These are phyloP conservation scores for Notolepis coatsorum DNA, from an alignment of 2,797 vertebrate genomes.

Conservation along the genomic window DNA sequence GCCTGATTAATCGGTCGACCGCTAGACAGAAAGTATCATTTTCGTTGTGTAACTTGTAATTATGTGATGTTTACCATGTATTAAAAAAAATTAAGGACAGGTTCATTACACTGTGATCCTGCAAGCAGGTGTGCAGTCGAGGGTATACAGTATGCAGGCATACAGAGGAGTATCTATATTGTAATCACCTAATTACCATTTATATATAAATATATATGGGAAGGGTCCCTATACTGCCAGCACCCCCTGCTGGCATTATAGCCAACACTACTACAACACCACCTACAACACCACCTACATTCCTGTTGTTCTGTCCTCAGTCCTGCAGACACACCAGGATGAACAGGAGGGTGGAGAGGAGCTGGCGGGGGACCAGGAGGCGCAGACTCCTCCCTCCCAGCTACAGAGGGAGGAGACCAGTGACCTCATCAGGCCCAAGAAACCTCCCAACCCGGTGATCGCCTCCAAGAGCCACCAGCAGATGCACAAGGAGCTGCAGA, in stretches of 20 bases:
- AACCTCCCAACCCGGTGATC: constrained; percentile 86
- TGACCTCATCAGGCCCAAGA: constrained; percentile 90
- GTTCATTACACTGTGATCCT: too few relatives aligned
- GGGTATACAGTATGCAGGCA: too few relatives aligned
- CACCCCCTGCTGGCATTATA: too few relatives aligned
- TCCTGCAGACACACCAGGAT: constrained; percentile 76
- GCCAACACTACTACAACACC: too few relatives aligned
- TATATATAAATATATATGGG: too few relatives aligned
- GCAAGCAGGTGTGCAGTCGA: too few relatives aligned
- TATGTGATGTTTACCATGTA: too few relatives aligned
- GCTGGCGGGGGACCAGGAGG: constrained; percentile 40
- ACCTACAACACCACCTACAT: too few relatives aligned
- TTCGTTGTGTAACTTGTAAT: neutral
- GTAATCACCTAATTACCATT: too few relatives aligned
- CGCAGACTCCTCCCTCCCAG: constrained; percentile 65
- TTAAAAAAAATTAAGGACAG: neutral
- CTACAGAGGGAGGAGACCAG: constrained; percentile 82
- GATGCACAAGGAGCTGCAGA: constrained; percentile 87
- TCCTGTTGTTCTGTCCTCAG: constrained; percentile 55
- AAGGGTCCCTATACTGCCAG: too few relatives aligned
- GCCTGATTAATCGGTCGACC: neutral
- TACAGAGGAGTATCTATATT: too few relatives aligned
- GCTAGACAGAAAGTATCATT: neutral
- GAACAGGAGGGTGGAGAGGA: constrained; percentile 47
- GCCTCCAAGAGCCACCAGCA: constrained; percentile 89